Evolutionary conservation across 2,888 invertebrate genomes (phyloP), one percentile per base, ranked within the genome.

Genomic region (Formica aserva): DNA sequence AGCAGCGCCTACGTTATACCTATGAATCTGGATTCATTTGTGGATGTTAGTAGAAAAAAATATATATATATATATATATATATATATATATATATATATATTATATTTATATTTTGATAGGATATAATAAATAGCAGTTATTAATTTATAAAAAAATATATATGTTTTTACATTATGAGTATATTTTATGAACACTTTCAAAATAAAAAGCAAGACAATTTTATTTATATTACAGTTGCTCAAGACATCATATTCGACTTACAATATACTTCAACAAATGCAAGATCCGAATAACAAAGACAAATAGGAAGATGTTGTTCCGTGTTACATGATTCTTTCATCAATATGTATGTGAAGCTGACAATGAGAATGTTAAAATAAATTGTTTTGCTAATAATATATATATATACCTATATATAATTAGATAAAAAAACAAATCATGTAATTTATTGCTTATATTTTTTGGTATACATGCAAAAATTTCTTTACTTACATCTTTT

Each of bases 221-320:
- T 69, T 6, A 13, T 86, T 86, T 6, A 48, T 38, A 38, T 38
- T 48, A 48, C 67, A 90, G 91, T 84, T 91, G n/a, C 67, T 91
- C 15, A 91, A 91, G 76, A 74, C 84, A n/a, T 91, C 90, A 1
- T 91, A 90, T 32, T 91, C 89, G 8, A 66, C 80, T 32, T 91
- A 88, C 22, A 91, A 91, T 13, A 69, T 90, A 22, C 86, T 91
- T 35, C 86, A 86, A 26, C 83, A 82, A 38, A 82, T 62, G 45
- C 82, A 72, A 32, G 67, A 71, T 35, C 18, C 3, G 22, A 55
- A n/a, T 69, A 29, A 48, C 1, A n/a, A 82, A 57, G 11, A 3
- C 4, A 60, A 78, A 15, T 60, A 35, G 9, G 0, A 45, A n/a
- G n/a, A 63, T 22, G 22, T 22, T 35, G 4, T 0, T n/a, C 6